Evolutionary conservation across 2,888 invertebrate genomes (phyloP), one percentile per base, ranked within the genome.

Genomic region (Dynastes grantii): DNA sequence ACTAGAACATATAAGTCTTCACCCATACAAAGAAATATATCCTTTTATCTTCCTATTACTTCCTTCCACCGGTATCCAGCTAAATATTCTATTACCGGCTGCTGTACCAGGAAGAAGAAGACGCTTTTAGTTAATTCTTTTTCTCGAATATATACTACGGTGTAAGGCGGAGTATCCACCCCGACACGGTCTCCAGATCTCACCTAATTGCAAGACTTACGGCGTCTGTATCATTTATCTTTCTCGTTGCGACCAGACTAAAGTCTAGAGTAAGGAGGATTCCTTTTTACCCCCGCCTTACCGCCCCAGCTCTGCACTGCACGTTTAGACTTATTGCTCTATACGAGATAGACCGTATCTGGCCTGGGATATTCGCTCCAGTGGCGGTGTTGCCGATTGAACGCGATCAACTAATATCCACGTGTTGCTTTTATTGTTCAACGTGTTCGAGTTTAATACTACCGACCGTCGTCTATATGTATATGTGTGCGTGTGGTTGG

Each of bases 281-380:
- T 58, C 55, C n/a, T 2, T 8, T 22, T 16, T 8, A 22, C 22
- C 55, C 8, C 22, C 55, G 13, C 5, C 55, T 4, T 16, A 16
- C 55, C 55, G 22, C 55, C 55, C 22, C 8, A 6, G 2, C 8
- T 45, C 22, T 3, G 22, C n/a, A 58, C 55, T 45, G 22, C 8
- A 58, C 55, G 55, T 58, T 58, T 58, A 58, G 55, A 58, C 55
- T 58, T 58, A 58, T 58, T 58, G 22, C 55, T 58, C 55, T 22
- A 8, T 45, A 45, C 45, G 45, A 8, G 45, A 45, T 45, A 11
- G 45, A 45, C 45, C 55, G 16, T 58, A 58, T 58, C 55, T 58
- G 22, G 55, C 22, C 32, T 58, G 55, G 22, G 16, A 22, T 58
- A 58, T 58, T 58, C 22, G 22, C 55, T 58, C 22, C 16, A 22